These are phyloP conservation scores for Drosophila engyochracea DNA, from an alignment of 2,888 invertebrate species.

Conservation along the genomic window DNA sequence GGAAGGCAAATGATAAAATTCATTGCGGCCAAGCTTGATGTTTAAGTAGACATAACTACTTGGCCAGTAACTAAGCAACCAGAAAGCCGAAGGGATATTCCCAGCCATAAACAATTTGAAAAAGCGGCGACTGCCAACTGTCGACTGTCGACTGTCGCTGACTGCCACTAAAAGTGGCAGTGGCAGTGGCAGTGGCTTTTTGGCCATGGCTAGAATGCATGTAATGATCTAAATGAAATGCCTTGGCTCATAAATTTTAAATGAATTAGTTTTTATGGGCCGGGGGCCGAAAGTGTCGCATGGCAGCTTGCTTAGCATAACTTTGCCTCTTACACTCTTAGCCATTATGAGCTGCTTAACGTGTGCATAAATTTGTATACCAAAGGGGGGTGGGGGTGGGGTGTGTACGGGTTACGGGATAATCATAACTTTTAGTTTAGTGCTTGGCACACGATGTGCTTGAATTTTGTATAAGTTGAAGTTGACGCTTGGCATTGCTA, in stretches of 20 bases:
- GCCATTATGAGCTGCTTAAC: constrained; percentile 64
- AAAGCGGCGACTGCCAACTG: constrained; percentile 20
- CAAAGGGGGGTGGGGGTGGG: not conserved
- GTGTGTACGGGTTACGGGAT: not conserved
- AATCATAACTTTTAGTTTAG: constrained; percentile 57
- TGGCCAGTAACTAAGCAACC: constrained; percentile 43
- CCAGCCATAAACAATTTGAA: constrained; percentile 44
- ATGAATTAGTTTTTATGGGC: constrained; percentile 76
- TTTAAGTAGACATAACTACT: constrained; percentile 5
- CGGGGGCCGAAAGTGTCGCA: constrained; percentile 50
- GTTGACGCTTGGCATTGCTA: constrained; percentile 21
- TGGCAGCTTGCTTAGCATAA: constrained; percentile 18
- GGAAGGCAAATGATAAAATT: not conserved
- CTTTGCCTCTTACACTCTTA: constrained; percentile 41
- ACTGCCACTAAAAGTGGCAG: not conserved
- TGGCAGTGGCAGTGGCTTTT: constrained; percentile 11
- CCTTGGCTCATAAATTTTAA: constrained; percentile 70
- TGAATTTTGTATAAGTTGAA: constrained; percentile 5
- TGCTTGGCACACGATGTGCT: constrained; percentile 60
- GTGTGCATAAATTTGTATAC: constrained; percentile 64
- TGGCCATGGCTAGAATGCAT: constrained; percentile 31
- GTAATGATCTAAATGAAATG: constrained; percentile 60
- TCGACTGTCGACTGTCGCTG: constrained; percentile 4
- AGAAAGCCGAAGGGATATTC: constrained; percentile 17
- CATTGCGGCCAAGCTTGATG: not conserved